These are phyloP conservation scores for rat (Rattus norvegicus) DNA, from an alignment of 2,113 vertebrate genomes.

Conservation along the genomic window GRCr8 NC_086022.1:63144001-63144500, in stretches of 20 bases:
- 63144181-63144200: neutral
- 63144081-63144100: neutral
- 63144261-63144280: neutral
- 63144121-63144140: neutral
- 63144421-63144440: neutral
- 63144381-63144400: neutral
- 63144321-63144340: neutral
- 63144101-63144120: neutral
- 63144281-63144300: neutral
- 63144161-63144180: constrained; percentile 11
- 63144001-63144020: too few relatives aligned
- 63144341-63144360: neutral
- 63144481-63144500: neutral
- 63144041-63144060: too few relatives aligned
- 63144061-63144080: too few relatives aligned
- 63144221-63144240: neutral
- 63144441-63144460: neutral
- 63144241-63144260: neutral
- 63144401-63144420: neutral
- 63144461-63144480: neutral
- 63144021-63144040: too few relatives aligned
- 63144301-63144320: neutral
- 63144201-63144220: neutral
- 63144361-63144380: neutral
- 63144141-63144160: neutral